Evolutionary conservation across 2,113 vertebrate species (phyloP).

Genomic region (Xenus cinereus): DNA sequence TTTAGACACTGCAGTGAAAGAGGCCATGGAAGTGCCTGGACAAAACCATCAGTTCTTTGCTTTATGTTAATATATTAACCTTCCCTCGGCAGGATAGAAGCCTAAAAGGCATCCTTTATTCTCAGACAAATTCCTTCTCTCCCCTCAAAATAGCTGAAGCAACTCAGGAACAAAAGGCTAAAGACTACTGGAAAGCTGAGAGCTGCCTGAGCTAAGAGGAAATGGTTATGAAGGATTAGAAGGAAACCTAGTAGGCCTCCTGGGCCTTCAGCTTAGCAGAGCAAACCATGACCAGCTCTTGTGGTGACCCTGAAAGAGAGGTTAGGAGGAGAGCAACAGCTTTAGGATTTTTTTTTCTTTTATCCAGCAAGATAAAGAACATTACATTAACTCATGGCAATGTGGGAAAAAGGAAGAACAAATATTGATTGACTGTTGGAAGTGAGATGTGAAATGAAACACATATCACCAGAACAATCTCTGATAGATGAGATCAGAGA

Average conservation of each 20-base stretch:
- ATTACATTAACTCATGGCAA: not conserved
- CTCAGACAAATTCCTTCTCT: not conserved
- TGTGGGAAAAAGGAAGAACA: not conserved
- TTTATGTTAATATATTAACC: not conserved
- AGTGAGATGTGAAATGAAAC: not conserved
- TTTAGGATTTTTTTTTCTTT: constrained; percentile 2
- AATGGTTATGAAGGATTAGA: not conserved
- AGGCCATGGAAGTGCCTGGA: not conserved
- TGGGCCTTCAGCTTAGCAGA: not conserved
- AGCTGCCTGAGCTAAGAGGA: not conserved
- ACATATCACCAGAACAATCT: not conserved
- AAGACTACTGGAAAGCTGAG: not conserved
- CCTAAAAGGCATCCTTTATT: not conserved
- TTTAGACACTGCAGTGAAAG: not conserved
- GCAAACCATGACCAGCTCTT: not conserved
- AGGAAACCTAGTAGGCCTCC: not conserved
- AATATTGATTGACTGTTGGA: not conserved
- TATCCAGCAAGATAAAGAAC: not conserved
- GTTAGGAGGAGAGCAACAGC: not conserved
- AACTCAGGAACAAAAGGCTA: not conserved
- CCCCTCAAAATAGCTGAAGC: not conserved
- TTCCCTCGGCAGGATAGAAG: not conserved
- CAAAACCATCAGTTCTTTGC: not conserved
- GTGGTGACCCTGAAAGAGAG: not conserved
- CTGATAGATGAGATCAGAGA: not conserved